Evolutionary conservation across 1,140 invertebrate species (phyloP).

Genomic region (Wasmannia auropunctata): DNA sequence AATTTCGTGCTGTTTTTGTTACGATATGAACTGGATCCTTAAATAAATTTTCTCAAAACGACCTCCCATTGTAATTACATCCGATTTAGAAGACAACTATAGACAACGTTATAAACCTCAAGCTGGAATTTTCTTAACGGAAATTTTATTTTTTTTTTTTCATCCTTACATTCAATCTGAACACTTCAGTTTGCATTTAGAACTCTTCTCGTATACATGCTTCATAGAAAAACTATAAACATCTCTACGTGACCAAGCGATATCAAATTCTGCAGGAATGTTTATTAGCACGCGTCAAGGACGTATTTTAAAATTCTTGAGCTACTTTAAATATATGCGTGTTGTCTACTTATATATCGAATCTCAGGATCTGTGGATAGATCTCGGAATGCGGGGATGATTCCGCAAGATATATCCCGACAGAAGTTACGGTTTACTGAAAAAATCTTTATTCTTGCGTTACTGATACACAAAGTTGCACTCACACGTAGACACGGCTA

Average conservation of each 20-base stretch:
- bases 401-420: not conserved
- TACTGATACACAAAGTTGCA: constrained; percentile 78
- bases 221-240: not conserved
- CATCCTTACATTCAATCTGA: not conserved
- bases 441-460: constrained; percentile 83
- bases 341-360: not conserved
- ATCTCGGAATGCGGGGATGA: not conserved
- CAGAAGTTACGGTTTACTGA: constrained; percentile 73
- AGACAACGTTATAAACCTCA: not conserved
- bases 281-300: not conserved
- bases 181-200: not conserved
- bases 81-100: not conserved
- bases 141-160: not conserved
- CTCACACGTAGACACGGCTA: constrained; percentile 73
- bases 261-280: not conserved
- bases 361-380: not conserved
- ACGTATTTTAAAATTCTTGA: not conserved
- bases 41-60: constrained; percentile 78
- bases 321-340: not conserved
- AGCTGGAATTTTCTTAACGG: not conserved
- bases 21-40: constrained; percentile 70
- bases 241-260: not conserved
- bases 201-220: not conserved
- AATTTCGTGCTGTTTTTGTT: constrained; percentile 76
- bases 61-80: not conserved